A percentile compares a stretch with the other conserved stretches of the same genome.
phyloP scores from a whole-genome alignment of 2,113 vertebrate species.

The Grammatotria lemairii region DNA sequence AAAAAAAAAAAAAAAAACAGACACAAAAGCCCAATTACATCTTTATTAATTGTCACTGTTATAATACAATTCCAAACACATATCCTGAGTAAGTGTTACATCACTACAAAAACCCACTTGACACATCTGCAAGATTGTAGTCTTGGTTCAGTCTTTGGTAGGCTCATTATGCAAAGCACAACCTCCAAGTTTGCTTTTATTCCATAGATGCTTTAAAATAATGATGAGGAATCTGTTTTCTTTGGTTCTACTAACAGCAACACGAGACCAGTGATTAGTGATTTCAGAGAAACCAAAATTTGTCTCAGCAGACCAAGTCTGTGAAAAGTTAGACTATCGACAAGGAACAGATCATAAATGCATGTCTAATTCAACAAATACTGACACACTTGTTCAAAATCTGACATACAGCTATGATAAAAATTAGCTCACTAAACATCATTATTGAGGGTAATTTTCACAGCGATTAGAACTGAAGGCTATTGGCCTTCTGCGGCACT shows the following conservation, averaged over 20 bases:
- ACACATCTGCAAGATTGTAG: neutral
- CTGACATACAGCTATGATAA: neutral
- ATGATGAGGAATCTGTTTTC: fast-evolving
- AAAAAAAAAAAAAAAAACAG: neutral
- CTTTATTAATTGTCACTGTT: neutral
- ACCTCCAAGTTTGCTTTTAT: neutral
- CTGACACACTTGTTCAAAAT: neutral
- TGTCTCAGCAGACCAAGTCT: neutral
- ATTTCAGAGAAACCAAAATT: neutral
- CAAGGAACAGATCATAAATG: fast-evolving
- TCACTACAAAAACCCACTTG: neutral
- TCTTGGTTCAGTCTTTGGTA: neutral
- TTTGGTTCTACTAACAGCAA: neutral
- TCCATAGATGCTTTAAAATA: neutral
- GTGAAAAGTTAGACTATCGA: fast-evolving
- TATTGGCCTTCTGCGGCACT: fast-evolving
- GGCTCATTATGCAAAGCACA: neutral
- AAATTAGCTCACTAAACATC: neutral
- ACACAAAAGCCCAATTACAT: neutral
- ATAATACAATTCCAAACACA: neutral
- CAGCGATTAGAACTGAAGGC: neutral
- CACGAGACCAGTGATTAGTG: fast-evolving
- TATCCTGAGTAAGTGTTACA: neutral
- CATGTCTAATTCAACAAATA: neutral
- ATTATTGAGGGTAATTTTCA: neutral